Conservation (phyloP, 2,113 vertebrate genomes). For the Corynorhinus townsendii region DNA sequence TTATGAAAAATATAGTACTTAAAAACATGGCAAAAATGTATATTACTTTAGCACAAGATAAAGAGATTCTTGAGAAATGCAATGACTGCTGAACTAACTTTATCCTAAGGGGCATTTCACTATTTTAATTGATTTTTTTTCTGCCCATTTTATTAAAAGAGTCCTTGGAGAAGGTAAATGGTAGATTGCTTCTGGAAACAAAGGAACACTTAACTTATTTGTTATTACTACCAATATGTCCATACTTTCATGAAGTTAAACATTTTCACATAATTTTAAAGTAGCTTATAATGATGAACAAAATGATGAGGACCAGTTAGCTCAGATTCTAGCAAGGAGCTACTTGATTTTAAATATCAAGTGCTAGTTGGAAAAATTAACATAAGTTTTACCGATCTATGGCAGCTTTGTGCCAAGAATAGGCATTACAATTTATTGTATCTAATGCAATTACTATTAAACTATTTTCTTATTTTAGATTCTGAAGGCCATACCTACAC, state of each 20-base stretch:
- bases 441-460: background rate
- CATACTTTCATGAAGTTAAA: slow-evolving; percentile 70
- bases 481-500: background rate
- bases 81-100: slow-evolving; percentile 75
- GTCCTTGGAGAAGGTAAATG: slow-evolving; percentile 79
- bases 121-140: slow-evolving; percentile 81
- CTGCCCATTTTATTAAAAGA: slow-evolving; percentile 80
- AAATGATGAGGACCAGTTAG: slow-evolving; percentile 57
- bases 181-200: slow-evolving; percentile 78
- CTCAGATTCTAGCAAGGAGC: slow-evolving; percentile 44
- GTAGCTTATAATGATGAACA: slow-evolving; percentile 66
- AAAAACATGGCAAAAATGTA: slow-evolving; percentile 69
- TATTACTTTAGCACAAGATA: slow-evolving; percentile 70
- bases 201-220: slow-evolving; percentile 78
- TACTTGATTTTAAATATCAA: slow-evolving; percentile 62
- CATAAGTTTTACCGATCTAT: slow-evolving; percentile 41
- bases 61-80: slow-evolving; percentile 76
- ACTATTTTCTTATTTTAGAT: slow-evolving; percentile 12
- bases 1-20: slow-evolving; percentile 69
- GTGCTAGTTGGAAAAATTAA: slow-evolving; percentile 52
- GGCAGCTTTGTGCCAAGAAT: slow-evolving; percentile 52
- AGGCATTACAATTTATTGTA: slow-evolving; percentile 36
- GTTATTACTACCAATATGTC: slow-evolving; percentile 73
- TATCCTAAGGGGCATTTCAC: slow-evolving; percentile 78
- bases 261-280: slow-evolving; percentile 69